A percentile compares a stretch with the other conserved stretches of the same genome.
These are phyloP conservation scores for Microplitis mediator DNA, from an alignment of 1,140 invertebrate genomes.

Conservation along the genomic window DNA sequence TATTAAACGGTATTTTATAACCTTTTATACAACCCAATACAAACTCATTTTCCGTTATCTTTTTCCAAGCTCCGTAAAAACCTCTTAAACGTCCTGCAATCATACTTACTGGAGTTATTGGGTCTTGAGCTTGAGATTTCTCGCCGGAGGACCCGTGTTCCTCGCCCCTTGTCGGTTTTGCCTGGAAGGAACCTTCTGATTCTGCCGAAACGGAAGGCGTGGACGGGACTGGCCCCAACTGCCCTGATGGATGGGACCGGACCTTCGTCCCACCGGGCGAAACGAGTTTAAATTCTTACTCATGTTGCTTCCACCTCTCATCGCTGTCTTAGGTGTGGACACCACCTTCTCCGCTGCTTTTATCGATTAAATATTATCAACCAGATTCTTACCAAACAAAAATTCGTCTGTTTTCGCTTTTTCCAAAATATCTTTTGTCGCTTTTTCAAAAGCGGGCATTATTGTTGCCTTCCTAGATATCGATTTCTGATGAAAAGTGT, in stretches of 20 bases:
- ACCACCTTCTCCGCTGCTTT: slow-evolving; percentile 3
- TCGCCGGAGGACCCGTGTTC: not conserved
- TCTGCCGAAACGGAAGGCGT: too few species aligned
- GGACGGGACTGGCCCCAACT: too few species aligned
- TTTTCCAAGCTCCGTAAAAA: slow-evolving; percentile 10
- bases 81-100: slow-evolving; percentile 9
- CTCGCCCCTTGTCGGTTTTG: not conserved
- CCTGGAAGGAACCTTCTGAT: too few species aligned
- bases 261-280: too few species aligned
- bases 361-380: slow-evolving; percentile 3
- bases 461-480: slow-evolving; percentile 20
- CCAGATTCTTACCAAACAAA: slow-evolving; percentile 18
- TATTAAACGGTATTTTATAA: slow-evolving; percentile 28
- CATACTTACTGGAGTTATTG: not conserved
- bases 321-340: not conserved
- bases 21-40: slow-evolving; percentile 16
- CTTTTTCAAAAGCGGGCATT: not conserved
- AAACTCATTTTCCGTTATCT: slow-evolving; percentile 18
- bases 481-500: not conserved
- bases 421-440: not conserved
- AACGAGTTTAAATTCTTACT: not conserved
- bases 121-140: not conserved
- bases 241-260: too few species aligned
- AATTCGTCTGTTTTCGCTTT: slow-evolving; percentile 10
- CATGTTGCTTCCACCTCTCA: not conserved